These are phyloP conservation scores for Pristionchus entomophagus DNA, from an alignment of 2,888 invertebrate genomes.

Conservation along the genomic window DNA sequence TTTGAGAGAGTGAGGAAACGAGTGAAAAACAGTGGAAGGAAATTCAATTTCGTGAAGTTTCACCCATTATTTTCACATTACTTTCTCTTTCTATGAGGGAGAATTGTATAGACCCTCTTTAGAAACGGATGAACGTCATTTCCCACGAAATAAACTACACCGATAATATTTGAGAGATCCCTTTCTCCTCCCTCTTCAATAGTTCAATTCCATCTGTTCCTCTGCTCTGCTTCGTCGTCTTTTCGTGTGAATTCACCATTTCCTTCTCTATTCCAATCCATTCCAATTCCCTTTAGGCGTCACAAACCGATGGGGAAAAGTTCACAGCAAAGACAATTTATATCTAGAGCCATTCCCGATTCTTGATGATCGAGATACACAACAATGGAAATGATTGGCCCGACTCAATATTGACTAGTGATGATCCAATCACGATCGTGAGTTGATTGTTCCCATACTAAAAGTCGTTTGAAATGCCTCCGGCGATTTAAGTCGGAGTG, in stretches of 20 bases:
- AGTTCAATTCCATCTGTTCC: neutral
- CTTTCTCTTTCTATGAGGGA: neutral
- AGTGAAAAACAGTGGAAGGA: neutral
- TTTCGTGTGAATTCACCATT: neutral
- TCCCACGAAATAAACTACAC: neutral
- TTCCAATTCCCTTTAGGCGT: neutral
- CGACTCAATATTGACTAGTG: neutral
- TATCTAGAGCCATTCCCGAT: neutral
- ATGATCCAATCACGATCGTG: neutral
- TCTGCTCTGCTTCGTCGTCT: neutral
- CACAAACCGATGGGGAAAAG: neutral
- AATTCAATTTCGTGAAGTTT: too few relatives aligned
- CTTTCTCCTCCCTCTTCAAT: neutral
- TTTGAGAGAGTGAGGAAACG: neutral
- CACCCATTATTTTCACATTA: neutral
- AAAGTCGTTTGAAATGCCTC: neutral
- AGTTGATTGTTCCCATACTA: neutral
- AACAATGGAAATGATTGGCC: neutral
- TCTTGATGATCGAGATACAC: neutral
- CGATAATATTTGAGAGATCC: neutral
- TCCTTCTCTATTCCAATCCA: neutral
- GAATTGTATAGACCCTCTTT: too few relatives aligned
- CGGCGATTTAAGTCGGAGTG: neutral
- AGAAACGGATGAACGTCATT: neutral
- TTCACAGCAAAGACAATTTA: neutral